Percentiles rank a stretch among this genome's conserved stretches.
phyloP scores from a whole-genome alignment of 2,113 vertebrate species.

The Clarias magur region DNA sequence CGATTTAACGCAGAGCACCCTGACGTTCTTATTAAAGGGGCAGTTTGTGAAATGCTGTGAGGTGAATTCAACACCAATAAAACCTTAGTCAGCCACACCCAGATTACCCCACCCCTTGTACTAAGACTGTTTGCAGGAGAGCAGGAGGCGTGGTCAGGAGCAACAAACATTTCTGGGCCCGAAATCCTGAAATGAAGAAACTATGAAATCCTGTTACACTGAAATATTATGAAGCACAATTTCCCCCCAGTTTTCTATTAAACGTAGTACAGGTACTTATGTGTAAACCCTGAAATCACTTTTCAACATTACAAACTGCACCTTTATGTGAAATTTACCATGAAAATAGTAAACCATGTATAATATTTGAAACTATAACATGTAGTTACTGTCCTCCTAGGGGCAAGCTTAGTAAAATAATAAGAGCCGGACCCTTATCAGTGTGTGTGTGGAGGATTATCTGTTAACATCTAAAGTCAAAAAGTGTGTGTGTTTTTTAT shows the following conservation, averaged over 20 bases:
- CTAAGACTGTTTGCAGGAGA: not conserved
- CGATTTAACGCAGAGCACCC: not conserved
- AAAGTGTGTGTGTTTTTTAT: not conserved
- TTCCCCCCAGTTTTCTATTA: not conserved
- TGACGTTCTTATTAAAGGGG: constrained; percentile 7
- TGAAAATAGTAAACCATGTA: not conserved
- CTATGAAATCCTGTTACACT: not conserved
- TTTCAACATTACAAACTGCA: not conserved
- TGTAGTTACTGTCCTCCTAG: not conserved
- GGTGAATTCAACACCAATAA: not conserved
- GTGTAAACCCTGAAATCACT: not conserved
- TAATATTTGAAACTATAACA: not conserved
- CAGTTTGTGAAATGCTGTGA: not conserved
- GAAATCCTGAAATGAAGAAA: constrained; percentile 3
- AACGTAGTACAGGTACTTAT: not conserved
- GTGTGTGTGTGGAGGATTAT: not conserved
- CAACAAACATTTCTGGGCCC: not conserved
- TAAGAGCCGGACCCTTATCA: not conserved
- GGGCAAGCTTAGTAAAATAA: not conserved
- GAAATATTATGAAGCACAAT: not conserved
- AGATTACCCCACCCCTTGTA: not conserved
- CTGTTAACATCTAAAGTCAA: not conserved
- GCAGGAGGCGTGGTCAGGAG: not conserved
- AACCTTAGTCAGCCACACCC: not conserved
- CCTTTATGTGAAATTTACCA: not conserved